Evolutionary conservation across 1,140 invertebrate genomes (phyloP).

Genomic region (Atopsyche davidsoni): DNA sequence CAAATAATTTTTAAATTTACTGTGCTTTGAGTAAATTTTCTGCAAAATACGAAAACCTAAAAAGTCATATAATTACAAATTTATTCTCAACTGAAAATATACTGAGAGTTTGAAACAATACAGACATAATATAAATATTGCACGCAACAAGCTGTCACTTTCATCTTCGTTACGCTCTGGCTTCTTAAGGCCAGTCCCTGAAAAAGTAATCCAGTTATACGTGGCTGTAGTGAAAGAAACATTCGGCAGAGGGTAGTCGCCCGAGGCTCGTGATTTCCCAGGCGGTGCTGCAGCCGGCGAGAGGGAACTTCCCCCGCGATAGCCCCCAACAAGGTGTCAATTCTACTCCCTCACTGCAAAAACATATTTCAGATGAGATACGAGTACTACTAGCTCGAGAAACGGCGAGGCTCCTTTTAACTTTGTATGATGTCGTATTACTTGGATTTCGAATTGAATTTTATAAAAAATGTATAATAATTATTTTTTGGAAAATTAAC

Average conservation of each 20-base stretch:
- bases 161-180: no score
- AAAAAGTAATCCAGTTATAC: conserved; percentile 17
- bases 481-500: background rate
- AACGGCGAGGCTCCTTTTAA: background rate
- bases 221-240: no score
- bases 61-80: no score
- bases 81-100: no score
- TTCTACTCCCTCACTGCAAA: conserved; percentile 6
- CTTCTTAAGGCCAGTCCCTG: background rate
- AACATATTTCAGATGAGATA: background rate
- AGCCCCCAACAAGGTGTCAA: conserved; percentile 11
- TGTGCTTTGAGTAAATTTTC: no score
- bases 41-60: no score
- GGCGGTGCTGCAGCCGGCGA: conserved; percentile 6
- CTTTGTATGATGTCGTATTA: background rate
- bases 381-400: background rate
- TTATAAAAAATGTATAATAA: background rate
- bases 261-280: conserved; percentile 22
- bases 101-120: no score
- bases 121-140: no score
- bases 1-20: no score
- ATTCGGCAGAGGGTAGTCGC: conserved; percentile 19
- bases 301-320: conserved; percentile 4
- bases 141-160: no score
- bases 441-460: background rate